Evolutionary conservation across 2,113 vertebrate genomes (phyloP), one percentile per base, ranked within the genome.

Genomic region (Cairina moschata): DNA sequence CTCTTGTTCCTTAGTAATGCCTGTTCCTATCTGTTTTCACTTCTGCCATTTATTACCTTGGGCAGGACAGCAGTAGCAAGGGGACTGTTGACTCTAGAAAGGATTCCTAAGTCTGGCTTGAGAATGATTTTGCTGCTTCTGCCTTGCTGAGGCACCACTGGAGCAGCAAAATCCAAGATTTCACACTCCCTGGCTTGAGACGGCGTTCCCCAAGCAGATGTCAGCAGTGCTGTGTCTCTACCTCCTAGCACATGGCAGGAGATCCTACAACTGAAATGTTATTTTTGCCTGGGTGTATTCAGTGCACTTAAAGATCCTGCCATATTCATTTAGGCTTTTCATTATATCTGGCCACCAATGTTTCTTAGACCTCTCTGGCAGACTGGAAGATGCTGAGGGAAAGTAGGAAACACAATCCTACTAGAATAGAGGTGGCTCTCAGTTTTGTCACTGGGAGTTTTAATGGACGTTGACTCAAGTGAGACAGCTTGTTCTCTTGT

Each of bases 311-410:
- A 4, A 62, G n/a, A 54, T 69, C 26, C 8, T 83, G 9, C 13
- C 3, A 2, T 13, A 6, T 56, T 85, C 40, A 20, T 80, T 86
- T 50, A 83, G 12, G 1, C 4, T 88, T 17, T 62, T 60, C 32
- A 26, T 71, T 50, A 13, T 7, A 6, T 69, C 3, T 29, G 12
- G 13, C 26, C 12, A 28, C 21, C 21, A 31, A 10, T 0, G 0
- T 4, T 34, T 71, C 68, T 50, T 34, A 15, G 29, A 32, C 4
- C 0, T 86, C 28, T 77, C 66, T 82, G 74, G 36, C 14, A 69
- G 18, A 26, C 13, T 79, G 38, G 54, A 58, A 86, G 55, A 25
- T 86, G 42, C 11, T 73, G 23, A 71, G 15, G 22, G 3, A 14
- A 88, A 32, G 7, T 48, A 13, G 8, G 13, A 17, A 66, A 48